Percentiles rank a stretch among this genome's conserved stretches.
Conservation (phyloP, 37 sponge, comb jelly and placozoan species). For the Cladorhizidae sp. region DNA sequence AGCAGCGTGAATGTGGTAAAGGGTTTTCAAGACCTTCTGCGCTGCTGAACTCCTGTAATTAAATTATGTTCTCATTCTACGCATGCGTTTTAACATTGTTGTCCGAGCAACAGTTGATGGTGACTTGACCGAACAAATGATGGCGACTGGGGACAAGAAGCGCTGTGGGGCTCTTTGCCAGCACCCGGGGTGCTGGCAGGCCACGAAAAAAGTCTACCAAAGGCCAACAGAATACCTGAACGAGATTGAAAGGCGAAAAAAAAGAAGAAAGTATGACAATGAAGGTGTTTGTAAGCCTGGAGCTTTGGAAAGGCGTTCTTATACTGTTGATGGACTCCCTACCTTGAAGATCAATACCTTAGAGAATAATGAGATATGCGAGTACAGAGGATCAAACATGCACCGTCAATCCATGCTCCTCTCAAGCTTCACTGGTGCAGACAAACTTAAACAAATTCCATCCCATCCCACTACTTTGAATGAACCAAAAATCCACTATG, state of each 20-base stretch:
- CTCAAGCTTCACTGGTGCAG: too few species aligned
- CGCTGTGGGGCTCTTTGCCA: constrained; percentile 61
- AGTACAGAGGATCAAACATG: background rate
- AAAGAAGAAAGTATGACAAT: background rate
- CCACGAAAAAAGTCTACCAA: background rate
- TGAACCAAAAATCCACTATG: background rate
- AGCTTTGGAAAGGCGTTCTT: background rate
- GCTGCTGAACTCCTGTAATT: too few species aligned
- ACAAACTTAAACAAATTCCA: too few species aligned
- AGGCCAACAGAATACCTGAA: background rate
- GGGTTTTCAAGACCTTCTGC: too few species aligned
- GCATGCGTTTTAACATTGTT: background rate
- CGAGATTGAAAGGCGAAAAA: background rate
- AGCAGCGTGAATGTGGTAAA: background rate
- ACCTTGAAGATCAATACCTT: constrained; percentile 20
- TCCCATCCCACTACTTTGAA: background rate
- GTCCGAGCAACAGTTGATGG: constrained; percentile 12
- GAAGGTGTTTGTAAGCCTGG: background rate
- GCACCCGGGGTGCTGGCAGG: constrained; percentile 63
- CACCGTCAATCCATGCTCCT: too few species aligned
- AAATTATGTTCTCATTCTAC: too few species aligned
- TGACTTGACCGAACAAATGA: constrained; percentile 7
- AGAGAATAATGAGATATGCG: background rate
- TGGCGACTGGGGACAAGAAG: constrained; percentile 6
- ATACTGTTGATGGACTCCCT: constrained; percentile 25